Evolutionary conservation across 2,888 invertebrate species (phyloP).

Genomic region (Quadriops clusia): DNA sequence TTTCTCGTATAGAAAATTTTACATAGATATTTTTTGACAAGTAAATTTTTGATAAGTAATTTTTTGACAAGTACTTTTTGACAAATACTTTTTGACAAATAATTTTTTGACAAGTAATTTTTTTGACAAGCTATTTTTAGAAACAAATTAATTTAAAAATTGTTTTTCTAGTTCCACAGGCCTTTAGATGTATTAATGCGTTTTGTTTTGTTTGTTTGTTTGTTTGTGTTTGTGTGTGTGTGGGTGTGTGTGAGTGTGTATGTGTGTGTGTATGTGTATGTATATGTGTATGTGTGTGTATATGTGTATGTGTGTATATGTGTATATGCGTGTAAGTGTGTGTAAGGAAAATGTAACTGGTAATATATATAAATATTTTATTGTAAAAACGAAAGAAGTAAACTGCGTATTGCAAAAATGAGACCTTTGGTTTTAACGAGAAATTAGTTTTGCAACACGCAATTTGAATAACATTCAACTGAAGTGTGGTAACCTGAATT

Average conservation of each 20-base stretch:
- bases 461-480: slow-evolving; percentile 25
- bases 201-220: too few relatives aligned
- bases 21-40: too few relatives aligned
- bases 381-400: slow-evolving; percentile 30
- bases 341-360: slow-evolving; percentile 6
- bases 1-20: too few relatives aligned
- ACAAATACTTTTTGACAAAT: too few relatives aligned
- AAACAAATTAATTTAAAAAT: too few relatives aligned
- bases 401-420: slow-evolving; percentile 14
- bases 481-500: slow-evolving; percentile 36
- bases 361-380: slow-evolving; percentile 22
- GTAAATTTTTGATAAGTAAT: too few relatives aligned
- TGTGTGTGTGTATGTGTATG: slow-evolving; percentile 2
- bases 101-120: too few relatives aligned
- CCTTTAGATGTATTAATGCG: too few relatives aligned
- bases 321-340: slow-evolving; percentile 3
- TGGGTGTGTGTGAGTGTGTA: background rate
- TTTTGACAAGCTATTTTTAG: too few relatives aligned
- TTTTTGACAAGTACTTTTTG: too few relatives aligned
- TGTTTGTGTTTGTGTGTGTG: slow-evolving; percentile 5
- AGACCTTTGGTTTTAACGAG: background rate
- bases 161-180: too few relatives aligned
- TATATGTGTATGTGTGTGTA: slow-evolving; percentile 8
- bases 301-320: slow-evolving; percentile 8
- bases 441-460: slow-evolving; percentile 4